Conservation (phyloP, 2,888 invertebrate species). For the Dendrolimus pini region DNA sequence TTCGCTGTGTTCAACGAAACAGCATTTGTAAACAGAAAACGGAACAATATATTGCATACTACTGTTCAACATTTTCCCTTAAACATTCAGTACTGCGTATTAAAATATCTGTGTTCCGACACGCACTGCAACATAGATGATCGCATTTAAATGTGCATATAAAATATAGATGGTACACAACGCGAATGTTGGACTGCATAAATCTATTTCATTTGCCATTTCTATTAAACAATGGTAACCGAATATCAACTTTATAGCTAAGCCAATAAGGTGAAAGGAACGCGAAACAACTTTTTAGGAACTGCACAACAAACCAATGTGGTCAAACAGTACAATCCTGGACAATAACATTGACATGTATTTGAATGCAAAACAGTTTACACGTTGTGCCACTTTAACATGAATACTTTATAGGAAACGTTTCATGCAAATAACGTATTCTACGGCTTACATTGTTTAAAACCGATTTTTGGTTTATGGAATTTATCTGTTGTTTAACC, state of each 20-base stretch:
- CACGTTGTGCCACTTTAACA: constrained; percentile 59
- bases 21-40: constrained; percentile 4
- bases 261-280: constrained; percentile 9
- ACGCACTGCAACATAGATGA: constrained; percentile 54
- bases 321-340: constrained; percentile 43
- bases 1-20: constrained; percentile 14
- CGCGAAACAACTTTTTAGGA: not conserved
- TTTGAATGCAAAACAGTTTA: constrained; percentile 67
- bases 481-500: too few relatives aligned
- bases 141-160: constrained; percentile 72
- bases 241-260: constrained; percentile 14
- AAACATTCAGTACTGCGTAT: constrained; percentile 40
- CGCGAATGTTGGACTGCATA: constrained; percentile 43
- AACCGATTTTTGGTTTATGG: not conserved
- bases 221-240: not conserved
- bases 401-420: constrained; percentile 55
- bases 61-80: constrained; percentile 39
- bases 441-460: constrained; percentile 11
- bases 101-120: constrained; percentile 38
- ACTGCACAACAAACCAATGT: constrained; percentile 7
- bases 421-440: constrained; percentile 31
- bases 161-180: constrained; percentile 67
- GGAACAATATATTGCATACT: constrained; percentile 25
- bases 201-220: not conserved
- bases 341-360: constrained; percentile 66